Conservation (phyloP, 2,113 vertebrate genomes). For the Manacus vitellinus region DNA sequence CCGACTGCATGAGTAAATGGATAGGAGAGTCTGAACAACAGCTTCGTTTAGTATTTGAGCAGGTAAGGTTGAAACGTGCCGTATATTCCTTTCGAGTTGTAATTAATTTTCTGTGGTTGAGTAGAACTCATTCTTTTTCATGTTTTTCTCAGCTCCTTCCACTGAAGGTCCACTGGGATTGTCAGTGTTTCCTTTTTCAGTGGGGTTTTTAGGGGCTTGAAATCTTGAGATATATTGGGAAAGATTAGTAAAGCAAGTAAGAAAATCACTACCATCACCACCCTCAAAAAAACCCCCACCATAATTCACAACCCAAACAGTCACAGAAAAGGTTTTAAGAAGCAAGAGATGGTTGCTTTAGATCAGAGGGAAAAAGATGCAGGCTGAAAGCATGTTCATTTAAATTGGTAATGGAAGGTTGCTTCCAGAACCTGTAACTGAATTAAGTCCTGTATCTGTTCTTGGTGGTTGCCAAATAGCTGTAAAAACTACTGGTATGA, state of each 20-base stretch:
- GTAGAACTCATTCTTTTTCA: neutral
- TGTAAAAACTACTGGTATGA: neutral
- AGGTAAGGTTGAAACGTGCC: conserved; percentile 75
- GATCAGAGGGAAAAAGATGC: neutral
- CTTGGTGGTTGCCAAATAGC: neutral
- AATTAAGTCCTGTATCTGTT: neutral
- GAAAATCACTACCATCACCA: neutral
- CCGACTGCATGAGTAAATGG: conserved; percentile 95
- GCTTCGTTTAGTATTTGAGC: conserved; percentile 90
- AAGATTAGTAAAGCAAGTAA: neutral
- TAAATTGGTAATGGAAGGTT: neutral
- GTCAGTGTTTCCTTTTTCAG: neutral
- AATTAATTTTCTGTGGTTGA: neutral
- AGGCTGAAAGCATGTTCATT: neutral
- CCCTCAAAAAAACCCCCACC: neutral
- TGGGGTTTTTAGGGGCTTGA: neutral
- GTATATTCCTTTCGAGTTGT: neutral
- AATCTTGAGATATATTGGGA: neutral
- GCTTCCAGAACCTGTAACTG: neutral
- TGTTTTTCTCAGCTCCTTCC: neutral
- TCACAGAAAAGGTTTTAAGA: neutral
- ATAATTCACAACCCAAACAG: neutral
- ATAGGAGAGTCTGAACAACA: conserved; percentile 94
- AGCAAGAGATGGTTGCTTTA: neutral
- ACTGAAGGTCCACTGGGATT: neutral